Conservation (phyloP, 2,888 invertebrate genomes). For the Heteromurus nitidus region DNA sequence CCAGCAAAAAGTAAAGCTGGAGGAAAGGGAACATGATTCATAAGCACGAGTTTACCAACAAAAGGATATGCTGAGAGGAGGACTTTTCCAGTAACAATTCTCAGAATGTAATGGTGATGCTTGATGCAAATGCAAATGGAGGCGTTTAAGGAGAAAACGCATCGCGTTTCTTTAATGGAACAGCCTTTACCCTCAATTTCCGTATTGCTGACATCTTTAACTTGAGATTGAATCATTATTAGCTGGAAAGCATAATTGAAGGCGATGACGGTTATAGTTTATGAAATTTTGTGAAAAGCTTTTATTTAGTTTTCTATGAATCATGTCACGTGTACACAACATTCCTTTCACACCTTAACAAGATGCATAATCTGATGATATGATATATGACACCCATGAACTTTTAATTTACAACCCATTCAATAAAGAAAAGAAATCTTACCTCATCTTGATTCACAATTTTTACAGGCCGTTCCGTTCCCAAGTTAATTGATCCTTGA, state of each 20-base stretch:
- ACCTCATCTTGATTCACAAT: slow-evolving; percentile 62
- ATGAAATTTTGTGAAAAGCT: too few relatives aligned
- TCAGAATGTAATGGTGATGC: slow-evolving; percentile 1
- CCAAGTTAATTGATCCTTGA: slow-evolving; percentile 46
- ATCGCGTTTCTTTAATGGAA: too few relatives aligned
- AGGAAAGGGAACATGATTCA: slow-evolving; percentile 45
- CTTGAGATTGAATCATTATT: not conserved
- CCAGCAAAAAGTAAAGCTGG: too few relatives aligned
- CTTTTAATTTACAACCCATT: too few relatives aligned
- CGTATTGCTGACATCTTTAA: not conserved
- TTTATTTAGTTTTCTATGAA: too few relatives aligned
- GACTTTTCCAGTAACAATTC: not conserved
- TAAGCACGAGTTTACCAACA: slow-evolving; percentile 41
- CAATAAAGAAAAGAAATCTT: slow-evolving; percentile 5
- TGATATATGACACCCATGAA: too few relatives aligned
- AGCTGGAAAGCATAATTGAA: not conserved
- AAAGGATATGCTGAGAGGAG: too few relatives aligned
- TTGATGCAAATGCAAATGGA: not conserved
- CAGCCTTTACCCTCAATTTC: not conserved
- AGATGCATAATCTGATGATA: too few relatives aligned
- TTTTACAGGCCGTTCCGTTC: slow-evolving; percentile 57
- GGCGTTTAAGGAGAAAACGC: not conserved
- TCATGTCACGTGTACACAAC: too few relatives aligned
- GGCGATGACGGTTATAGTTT: not conserved
- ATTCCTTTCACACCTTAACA: too few relatives aligned